Percentiles rank a stretch among this genome's conserved stretches.
These are phyloP conservation scores for Himalopsyche phryganea DNA, from an alignment of 1,140 invertebrate species.

Conservation along the genomic window DNA sequence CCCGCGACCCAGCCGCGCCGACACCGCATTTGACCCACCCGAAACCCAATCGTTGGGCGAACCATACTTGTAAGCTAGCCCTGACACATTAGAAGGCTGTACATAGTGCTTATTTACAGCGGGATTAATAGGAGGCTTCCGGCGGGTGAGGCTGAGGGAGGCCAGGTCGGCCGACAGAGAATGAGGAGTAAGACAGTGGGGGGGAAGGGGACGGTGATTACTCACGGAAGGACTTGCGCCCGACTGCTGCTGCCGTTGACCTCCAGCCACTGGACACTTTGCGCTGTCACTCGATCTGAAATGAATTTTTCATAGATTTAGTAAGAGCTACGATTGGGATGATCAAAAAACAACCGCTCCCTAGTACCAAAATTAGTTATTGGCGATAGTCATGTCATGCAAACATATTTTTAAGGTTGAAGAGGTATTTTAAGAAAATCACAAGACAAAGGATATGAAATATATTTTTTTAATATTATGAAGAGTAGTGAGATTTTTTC, in stretches of 20 bases:
- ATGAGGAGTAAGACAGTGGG: conserved; percentile 38
- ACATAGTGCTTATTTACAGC: conserved; percentile 34
- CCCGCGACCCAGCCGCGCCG: conserved; percentile 40
- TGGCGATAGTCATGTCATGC: no score
- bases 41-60: conserved; percentile 21
- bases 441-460: no score
- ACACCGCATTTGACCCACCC: conserved; percentile 30
- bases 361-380: no score
- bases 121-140: conserved; percentile 32
- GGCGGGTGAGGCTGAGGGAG: conserved; percentile 30
- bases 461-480: no score
- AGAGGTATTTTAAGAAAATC: no score
- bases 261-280: conserved; percentile 39
- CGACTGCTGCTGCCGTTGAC: conserved; percentile 31
- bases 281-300: conserved; percentile 52
- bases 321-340: no score
- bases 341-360: no score
- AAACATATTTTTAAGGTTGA: no score
- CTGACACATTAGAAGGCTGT: conserved; percentile 30
- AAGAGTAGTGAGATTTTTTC: no score
- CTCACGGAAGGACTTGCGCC: conserved; percentile 44
- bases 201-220: conserved; percentile 45
- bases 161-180: conserved; percentile 32
- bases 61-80: conserved; percentile 27
- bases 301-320: no score